Evolutionary conservation across 2,113 vertebrate species (phyloP), one percentile per base, ranked within the genome.

Genomic region (pig (Sus scrofa)): DNA sequence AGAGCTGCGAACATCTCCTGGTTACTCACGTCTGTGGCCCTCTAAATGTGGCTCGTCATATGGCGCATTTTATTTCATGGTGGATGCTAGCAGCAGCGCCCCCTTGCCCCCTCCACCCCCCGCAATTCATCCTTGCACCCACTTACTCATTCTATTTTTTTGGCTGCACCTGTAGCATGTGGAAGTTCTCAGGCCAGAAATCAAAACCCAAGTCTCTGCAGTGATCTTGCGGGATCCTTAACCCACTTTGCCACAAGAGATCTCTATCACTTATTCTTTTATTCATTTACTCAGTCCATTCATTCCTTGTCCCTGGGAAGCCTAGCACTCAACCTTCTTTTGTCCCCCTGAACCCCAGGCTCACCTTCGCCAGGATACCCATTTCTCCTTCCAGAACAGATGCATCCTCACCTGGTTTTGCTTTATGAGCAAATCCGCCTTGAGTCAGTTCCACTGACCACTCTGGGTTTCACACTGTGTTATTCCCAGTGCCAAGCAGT

Each of bases 351-450:
- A 67, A 56, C 26, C n/a, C 15, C 19, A 5, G 86, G 44, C n/a
- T 89, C 27, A 12, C 16, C 0, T 3, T 37, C 0, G 3, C 15
- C n/a, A 9, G 67, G 56, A 22, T 22, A 27, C 16, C 6, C 0
- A 2, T 34, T 16, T 37, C 20, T 30, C 20, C 44, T 16, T 30
- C 27, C 15, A 18, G 39, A 54, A 15, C 93, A 56, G 56, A 37
- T 2, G 10, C 0, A 1, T 44, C 79, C 22, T 58, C 56, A 88
- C 26, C 75, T 14, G 7, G 68, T 20, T 58, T 70, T 79, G 60
- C 82, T 50, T n/a, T 26, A 3, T n/a, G 50, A 65, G 12, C 81
- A 85, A 75, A 39, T 54, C 27, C 26, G 7, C n/a, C 7, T 84
- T 24, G 30, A 11, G 15, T 22, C 24, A 34, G 60, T 56, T 50